Evolutionary conservation across 2,888 invertebrate species (phyloP).

Genomic region (Calliphora vomitoria): DNA sequence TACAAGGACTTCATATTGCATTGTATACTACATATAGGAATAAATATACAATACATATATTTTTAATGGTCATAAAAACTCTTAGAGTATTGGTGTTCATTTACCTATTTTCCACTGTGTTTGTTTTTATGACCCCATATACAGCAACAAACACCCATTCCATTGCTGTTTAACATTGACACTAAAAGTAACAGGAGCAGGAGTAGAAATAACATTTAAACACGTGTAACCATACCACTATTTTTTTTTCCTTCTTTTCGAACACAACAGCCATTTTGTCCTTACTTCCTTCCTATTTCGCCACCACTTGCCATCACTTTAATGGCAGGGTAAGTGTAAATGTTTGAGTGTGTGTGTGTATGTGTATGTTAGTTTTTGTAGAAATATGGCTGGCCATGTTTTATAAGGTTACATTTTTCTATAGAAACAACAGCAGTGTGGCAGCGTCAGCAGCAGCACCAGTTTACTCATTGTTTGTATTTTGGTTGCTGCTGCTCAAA

Average conservation of each 20-base stretch:
- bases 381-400: conserved; percentile 62
- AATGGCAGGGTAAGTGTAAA: background rate
- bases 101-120: conserved; percentile 69
- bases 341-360: conserved; percentile 27
- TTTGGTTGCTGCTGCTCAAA: conserved; percentile 53
- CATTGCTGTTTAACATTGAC: conserved; percentile 34
- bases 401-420: conserved; percentile 54
- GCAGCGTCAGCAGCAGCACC: conserved; percentile 15
- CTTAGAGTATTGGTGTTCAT: conserved; percentile 61
- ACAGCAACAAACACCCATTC: conserved; percentile 25
- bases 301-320: conserved; percentile 1
- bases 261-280: conserved; percentile 54
- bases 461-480: conserved; percentile 59
- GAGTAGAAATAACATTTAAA: conserved; percentile 58
- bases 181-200: conserved; percentile 31
- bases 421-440: conserved; percentile 19
- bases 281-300: conserved; percentile 42
- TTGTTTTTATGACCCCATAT: conserved; percentile 67
- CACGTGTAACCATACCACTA: conserved; percentile 66
- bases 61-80: conserved; percentile 49
- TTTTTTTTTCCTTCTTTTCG: background rate
- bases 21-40: background rate
- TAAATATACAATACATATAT: conserved; percentile 5
- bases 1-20: conserved; percentile 24
- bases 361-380: conserved; percentile 26